A percentile compares a stretch with the other conserved stretches of the same genome.
Evolutionary conservation across 2,888 invertebrate genomes (phyloP).

Genomic region (Gortyna flavago): DNA sequence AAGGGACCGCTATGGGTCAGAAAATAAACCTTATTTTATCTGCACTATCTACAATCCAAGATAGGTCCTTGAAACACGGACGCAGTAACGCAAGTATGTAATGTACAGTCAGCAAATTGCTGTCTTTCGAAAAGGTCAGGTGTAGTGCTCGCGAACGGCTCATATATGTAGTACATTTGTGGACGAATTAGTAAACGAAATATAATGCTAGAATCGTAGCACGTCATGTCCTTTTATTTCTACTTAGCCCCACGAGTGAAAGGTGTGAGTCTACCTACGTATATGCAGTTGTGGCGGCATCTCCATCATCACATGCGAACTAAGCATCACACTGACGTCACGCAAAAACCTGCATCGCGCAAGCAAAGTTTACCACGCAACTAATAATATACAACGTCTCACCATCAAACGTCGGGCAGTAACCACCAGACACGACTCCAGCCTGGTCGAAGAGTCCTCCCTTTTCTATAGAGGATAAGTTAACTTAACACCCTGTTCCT

Average conservation of each 20-base stretch:
- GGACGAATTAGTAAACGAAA: background rate
- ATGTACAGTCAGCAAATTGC: background rate
- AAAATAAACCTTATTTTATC: background rate
- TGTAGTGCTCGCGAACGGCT: background rate
- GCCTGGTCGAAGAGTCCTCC: too few relatives aligned
- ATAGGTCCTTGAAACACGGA: background rate
- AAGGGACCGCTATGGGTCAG: background rate
- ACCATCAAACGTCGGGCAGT: too few relatives aligned
- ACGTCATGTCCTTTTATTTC: too few relatives aligned
- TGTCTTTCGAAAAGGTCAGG: background rate
- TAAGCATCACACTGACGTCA: too few relatives aligned
- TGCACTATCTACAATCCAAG: background rate
- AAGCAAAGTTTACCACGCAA: too few relatives aligned
- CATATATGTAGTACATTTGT: background rate
- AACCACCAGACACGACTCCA: too few relatives aligned
- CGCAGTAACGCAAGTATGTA: background rate
- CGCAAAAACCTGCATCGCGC: too few relatives aligned
- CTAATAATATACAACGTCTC: too few relatives aligned
- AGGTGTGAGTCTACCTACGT: background rate
- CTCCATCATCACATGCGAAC: too few relatives aligned
- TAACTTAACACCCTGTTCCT: too few relatives aligned
- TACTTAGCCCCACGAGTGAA: background rate
- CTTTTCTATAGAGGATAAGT: too few relatives aligned
- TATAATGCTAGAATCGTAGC: background rate
- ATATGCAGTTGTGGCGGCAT: too few relatives aligned